Percentiles rank a stretch among this genome's conserved stretches.
Evolutionary conservation across 1,140 invertebrate species (phyloP).

Genomic region (Zophobas morio): DNA sequence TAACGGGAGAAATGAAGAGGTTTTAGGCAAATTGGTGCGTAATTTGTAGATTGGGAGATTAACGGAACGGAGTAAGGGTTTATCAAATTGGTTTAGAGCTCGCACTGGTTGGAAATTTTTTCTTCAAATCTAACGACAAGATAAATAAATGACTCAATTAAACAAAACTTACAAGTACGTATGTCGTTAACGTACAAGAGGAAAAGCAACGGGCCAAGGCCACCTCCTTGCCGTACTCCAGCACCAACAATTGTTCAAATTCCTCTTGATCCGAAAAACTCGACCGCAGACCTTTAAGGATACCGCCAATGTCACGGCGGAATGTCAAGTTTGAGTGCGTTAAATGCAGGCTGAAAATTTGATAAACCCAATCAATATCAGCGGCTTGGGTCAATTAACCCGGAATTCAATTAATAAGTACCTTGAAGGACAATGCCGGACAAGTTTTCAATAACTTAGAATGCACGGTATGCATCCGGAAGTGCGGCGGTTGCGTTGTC

Average conservation of each 20-base stretch:
- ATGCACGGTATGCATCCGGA: background rate
- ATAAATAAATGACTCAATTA: too few species aligned
- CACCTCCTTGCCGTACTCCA: too few species aligned
- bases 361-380: conserved; percentile 10
- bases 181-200: too few species aligned
- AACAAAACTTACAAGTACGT: too few species aligned
- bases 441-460: background rate
- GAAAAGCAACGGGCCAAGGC: too few species aligned
- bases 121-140: too few species aligned
- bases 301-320: background rate
- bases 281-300: background rate
- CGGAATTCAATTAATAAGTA: conserved; percentile 32
- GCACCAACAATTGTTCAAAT: background rate
- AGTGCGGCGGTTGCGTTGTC: background rate
- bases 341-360: conserved; percentile 27
- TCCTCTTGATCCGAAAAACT: background rate
- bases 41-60: too few species aligned
- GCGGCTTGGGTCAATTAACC: conserved; percentile 21
- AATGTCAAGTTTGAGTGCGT: conserved; percentile 20
- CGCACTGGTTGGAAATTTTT: too few species aligned
- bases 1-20: too few species aligned
- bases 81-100: too few species aligned
- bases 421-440: conserved; percentile 28
- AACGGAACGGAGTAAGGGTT: too few species aligned
- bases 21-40: too few species aligned